Conservation (phyloP, 2,797 vertebrate genomes). For the Thaleichthys pacificus region DNA sequence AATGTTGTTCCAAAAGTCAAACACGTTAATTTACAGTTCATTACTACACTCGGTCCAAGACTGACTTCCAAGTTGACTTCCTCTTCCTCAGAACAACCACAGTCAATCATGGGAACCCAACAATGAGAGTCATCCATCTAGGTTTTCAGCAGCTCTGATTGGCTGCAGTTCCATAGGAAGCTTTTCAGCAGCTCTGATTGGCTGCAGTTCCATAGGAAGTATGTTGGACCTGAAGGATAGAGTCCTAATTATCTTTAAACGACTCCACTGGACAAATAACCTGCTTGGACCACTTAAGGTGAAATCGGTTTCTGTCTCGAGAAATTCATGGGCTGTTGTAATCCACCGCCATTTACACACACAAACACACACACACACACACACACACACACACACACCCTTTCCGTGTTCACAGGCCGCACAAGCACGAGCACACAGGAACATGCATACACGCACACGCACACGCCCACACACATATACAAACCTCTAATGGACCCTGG, state of each 20-base stretch:
- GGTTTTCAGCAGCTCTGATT: conserved; percentile 11
- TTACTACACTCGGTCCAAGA: too few species aligned
- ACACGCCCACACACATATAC: conserved; percentile 3
- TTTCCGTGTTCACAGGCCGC: not conserved
- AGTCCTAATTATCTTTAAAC: conserved; percentile 31
- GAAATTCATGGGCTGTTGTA: conserved; percentile 4
- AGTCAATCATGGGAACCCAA: not conserved
- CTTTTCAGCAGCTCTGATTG: conserved; percentile 10
- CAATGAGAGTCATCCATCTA: conserved; percentile 18
- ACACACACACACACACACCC: not conserved
- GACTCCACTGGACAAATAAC: conserved; percentile 28
- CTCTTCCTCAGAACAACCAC: too few species aligned
- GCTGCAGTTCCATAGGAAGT: not conserved
- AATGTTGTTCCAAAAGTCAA: too few species aligned
- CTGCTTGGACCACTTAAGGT: conserved; percentile 15
- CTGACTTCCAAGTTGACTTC: too few species aligned
- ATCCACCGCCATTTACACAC: not conserved
- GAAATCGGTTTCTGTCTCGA: conserved; percentile 16
- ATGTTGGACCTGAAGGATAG: not conserved
- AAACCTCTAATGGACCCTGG: conserved; percentile 7
- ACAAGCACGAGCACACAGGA: not conserved
- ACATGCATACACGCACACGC: not conserved
- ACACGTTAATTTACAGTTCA: too few species aligned
- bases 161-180: not conserved
- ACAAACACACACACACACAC: not conserved